Base-by-base conservation (phyloP, 2,113 vertebrate species). In the Rhineura floridana region DNA sequence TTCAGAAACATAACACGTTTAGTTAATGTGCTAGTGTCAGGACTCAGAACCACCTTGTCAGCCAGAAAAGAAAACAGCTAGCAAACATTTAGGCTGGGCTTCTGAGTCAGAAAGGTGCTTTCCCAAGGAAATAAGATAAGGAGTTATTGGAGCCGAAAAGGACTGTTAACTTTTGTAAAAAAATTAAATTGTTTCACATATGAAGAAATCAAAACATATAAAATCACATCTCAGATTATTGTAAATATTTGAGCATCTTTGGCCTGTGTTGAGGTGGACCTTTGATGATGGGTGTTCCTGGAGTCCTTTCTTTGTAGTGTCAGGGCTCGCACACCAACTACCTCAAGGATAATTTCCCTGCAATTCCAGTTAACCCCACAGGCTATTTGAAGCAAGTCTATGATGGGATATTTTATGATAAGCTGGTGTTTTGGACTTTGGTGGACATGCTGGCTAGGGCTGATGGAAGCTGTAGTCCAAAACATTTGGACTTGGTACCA, bases 101-200 rank as follows among this genome's bases (percentile, higher is more conserved):
- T 15, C 23, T 73, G 50, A 75, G 36, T 33, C 70, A 44, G 36
- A 63, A 33, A 11, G 70, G 84, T 76, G 52, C 62, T 85, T 85
- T 46, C 70, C n/a, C 72, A 95, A 89, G 93, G 94, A 94, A 94
- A 91, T 4, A 85, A 65, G 62, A 92, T 48, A 86, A 90, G 39
- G 21, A 87, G 79, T 50, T 39, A 65, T 83, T 4, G 21, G 15
- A 76, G 13, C n/a, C 36, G 44, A n/a, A 10, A 8, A 36, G 33
- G 4, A 44, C 80, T 59, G 15, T 59, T 59, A 19, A 59, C 55
- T 59, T 59, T 59, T 59, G n/a, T n/a, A n/a, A n/a, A n/a, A n/a
- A n/a, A n/a, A n/a, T n/a, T n/a, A 63, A 44, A 0, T 0, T 79
- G 0, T 84, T 19, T 93, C 89, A 59, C 80, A 80, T 78, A 46